Conservation (phyloP, 2,797 vertebrate species). For the Poeciliopsis presidionis region DNA sequence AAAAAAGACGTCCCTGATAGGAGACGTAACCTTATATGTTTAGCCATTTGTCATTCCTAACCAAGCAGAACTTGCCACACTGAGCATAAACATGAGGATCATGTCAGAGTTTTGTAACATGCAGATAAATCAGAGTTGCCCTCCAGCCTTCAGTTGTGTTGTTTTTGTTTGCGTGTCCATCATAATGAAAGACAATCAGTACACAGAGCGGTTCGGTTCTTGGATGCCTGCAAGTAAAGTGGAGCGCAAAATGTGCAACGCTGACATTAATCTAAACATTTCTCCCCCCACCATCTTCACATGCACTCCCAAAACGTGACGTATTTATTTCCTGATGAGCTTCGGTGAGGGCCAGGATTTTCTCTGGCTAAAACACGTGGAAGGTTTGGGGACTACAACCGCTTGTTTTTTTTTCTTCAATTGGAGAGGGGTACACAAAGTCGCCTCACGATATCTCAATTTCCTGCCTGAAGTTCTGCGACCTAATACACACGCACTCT, state of each 20-base stretch:
- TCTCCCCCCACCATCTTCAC: neutral
- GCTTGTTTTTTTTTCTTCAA: slow-evolving; percentile 12
- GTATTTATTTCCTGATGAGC: neutral
- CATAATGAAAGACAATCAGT: slow-evolving; percentile 27
- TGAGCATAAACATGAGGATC: slow-evolving; percentile 55
- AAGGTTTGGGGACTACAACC: slow-evolving; percentile 11
- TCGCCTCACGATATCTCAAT: slow-evolving; percentile 7
- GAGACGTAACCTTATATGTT: slow-evolving; percentile 59
- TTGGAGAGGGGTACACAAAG: slow-evolving; percentile 25
- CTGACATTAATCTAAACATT: slow-evolving; percentile 18
- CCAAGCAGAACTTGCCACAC: slow-evolving; percentile 64
- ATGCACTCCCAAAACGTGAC: slow-evolving; percentile 9
- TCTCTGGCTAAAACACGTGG: neutral
- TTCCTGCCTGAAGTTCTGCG: neutral
- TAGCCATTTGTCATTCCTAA: slow-evolving; percentile 58
- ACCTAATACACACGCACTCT: neutral
- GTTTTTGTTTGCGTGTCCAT: slow-evolving; percentile 34
- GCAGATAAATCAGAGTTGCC: slow-evolving; percentile 43
- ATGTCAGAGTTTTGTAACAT: slow-evolving; percentile 49
- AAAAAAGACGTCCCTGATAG: slow-evolving; percentile 51
- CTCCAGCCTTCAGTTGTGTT: slow-evolving; percentile 18
- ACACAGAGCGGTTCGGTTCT: slow-evolving; percentile 24
- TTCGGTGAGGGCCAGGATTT: neutral
- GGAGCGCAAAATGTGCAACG: slow-evolving; percentile 12
- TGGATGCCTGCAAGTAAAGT: slow-evolving; percentile 27